A percentile compares a stretch with the other conserved stretches of the same genome.
Evolutionary conservation across 2,888 invertebrate species (phyloP).

Genomic region (Drosophila flavopinicola): DNA sequence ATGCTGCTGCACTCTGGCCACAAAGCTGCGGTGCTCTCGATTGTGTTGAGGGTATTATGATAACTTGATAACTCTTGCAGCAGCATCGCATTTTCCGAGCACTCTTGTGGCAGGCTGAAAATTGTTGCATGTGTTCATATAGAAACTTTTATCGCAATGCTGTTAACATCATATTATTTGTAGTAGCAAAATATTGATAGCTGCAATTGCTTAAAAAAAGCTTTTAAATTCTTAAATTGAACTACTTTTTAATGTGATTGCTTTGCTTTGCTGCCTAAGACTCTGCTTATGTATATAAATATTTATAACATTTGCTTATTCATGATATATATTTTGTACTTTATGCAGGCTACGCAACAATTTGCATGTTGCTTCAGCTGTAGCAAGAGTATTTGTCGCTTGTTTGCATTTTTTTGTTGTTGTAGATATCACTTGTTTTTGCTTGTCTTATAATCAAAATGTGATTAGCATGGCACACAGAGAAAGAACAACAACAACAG

Average conservation of each 20-base stretch:
- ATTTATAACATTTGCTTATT: too few relatives aligned
- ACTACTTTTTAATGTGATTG: too few relatives aligned
- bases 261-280: too few relatives aligned
- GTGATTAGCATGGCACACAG: slow-evolving; percentile 73
- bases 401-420: slow-evolving; percentile 14
- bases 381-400: slow-evolving; percentile 33
- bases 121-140: too few relatives aligned
- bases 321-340: not conserved
- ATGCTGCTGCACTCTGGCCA: slow-evolving; percentile 40
- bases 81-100: not conserved
- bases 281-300: not conserved
- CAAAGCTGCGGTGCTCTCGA: slow-evolving; percentile 40
- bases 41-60: slow-evolving; percentile 39
- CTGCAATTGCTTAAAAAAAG: too few relatives aligned
- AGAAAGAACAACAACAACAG: slow-evolving; percentile 30
- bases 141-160: too few relatives aligned
- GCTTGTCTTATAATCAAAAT: slow-evolving; percentile 70
- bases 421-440: slow-evolving; percentile 35
- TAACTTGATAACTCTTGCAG: slow-evolving; percentile 35
- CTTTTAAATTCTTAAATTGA: too few relatives aligned
- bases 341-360: too few relatives aligned
- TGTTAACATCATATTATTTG: too few relatives aligned
- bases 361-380: slow-evolving; percentile 2
- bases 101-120: too few relatives aligned
- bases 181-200: too few relatives aligned